Conservation (phyloP, 2,888 invertebrate genomes). For the Folsomia candida region DNA sequence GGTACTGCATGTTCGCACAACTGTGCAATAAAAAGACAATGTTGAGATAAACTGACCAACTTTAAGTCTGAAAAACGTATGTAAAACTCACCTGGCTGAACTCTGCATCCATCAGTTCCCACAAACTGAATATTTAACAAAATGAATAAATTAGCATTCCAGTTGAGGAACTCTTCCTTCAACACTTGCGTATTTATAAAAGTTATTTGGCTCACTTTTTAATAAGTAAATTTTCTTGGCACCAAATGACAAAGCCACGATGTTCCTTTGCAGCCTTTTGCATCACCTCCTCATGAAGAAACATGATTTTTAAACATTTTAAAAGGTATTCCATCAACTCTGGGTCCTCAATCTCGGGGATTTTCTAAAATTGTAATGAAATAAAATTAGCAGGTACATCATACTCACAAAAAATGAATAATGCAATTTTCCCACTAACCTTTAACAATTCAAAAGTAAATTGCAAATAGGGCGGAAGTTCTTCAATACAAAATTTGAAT, state of each 20-base stretch:
- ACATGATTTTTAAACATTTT: conserved; percentile 84
- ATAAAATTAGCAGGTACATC: too few relatives aligned
- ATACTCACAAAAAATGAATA: background rate
- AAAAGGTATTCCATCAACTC: conserved; percentile 91
- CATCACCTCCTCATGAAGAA: conserved; percentile 90
- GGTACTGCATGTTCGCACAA: conserved; percentile 88
- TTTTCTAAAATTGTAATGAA: conserved; percentile 60
- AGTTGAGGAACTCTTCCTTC: background rate
- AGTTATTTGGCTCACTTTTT: conserved; percentile 66
- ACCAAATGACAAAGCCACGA: conserved; percentile 89
- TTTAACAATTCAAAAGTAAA: conserved; percentile 86
- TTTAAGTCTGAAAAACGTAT: background rate
- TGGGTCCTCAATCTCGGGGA: conserved; percentile 64
- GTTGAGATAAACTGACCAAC: background rate
- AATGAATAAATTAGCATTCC: conserved; percentile 9
- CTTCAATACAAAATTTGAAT: conserved; percentile 84
- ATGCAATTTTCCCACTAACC: conserved; percentile 58
- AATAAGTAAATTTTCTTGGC: conserved; percentile 90
- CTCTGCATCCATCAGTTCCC: conserved; percentile 87
- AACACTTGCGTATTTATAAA: conserved; percentile 2
- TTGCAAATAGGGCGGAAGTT: conserved; percentile 86
- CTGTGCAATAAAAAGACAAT: conserved; percentile 18
- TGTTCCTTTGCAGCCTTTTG: conserved; percentile 82
- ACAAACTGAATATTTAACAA: conserved; percentile 65
- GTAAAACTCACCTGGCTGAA: conserved; percentile 69